Base-by-base conservation (phyloP, 2,888 invertebrate genomes). In the Schizotus pectinicornis region DNA sequence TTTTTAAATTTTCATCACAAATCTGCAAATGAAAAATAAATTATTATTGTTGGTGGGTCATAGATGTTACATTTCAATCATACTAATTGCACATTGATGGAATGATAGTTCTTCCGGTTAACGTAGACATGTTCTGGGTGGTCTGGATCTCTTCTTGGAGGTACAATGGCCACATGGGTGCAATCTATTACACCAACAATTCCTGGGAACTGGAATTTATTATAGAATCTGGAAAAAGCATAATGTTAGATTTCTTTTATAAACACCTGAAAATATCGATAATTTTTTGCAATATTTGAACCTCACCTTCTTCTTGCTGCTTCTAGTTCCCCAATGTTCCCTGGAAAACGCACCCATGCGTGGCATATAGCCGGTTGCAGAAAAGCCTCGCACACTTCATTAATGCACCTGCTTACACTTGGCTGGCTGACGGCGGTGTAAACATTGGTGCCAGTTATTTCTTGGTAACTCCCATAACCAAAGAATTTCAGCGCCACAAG, bases 131-230 rank as follows among this genome's bases (percentile, higher is more conserved):
- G 39, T 34, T 61, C 61, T 30, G 61, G 61, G 46, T 54, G 31
- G 11, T 45, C 33, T 8, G 31, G 35, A 33, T 58, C 22, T 31
- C 11, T 34, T 11, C 31, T 37, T 9, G 57, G 61, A 42, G 58
- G 55, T 35, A 51, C 22, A 42, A 62, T 64, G 7, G 63, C 62
- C 1, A 60, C 43, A 61, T 61, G 56, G 8, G 59, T 61, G 39
- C 51, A 61, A 41, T 56, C 58, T 6, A 59, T 37, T 9, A 22
- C 14, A 30, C 56, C 56, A 22, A 56, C 34, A 43, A 56, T 32
- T 7, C 50, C 56, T 42, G 61, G 61, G 37, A 61, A 33, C 8
- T 49, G n/a, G 34, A 55, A 38, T 52, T 52, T 55, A 22, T 55
- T 32, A 52, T 34, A 61, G 37, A 63, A 63, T 31, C 58, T 59